These are phyloP conservation scores for Philypnodon macrostomus DNA, from an alignment of 2,797 vertebrate species.

Conservation along the genomic window DNA sequence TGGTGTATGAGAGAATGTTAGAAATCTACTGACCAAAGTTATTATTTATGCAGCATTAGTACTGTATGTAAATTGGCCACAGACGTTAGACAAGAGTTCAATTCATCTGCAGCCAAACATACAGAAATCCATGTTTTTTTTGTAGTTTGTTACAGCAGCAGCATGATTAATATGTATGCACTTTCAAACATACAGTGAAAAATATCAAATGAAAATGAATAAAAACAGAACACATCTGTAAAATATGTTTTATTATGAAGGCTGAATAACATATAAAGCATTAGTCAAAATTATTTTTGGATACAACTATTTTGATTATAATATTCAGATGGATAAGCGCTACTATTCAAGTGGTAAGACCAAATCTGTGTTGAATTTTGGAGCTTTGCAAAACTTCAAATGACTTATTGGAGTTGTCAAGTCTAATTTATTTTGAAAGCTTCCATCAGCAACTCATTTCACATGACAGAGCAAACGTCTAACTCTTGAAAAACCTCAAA, in stretches of 20 bases:
- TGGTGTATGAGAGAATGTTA: not conserved
- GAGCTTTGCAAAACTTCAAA: conserved; percentile 38
- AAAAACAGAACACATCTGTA: too few species aligned
- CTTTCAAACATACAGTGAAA: too few species aligned
- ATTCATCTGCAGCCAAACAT: not conserved
- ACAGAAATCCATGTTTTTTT: not conserved
- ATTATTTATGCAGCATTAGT: not conserved
- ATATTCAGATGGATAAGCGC: not conserved
- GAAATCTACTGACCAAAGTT: not conserved
- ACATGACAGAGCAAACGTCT: conserved; percentile 24
- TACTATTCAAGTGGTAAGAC: conserved; percentile 42
- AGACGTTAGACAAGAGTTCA: not conserved
- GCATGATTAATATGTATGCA: too few species aligned
- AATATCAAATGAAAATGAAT: too few species aligned
- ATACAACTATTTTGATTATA: too few species aligned
- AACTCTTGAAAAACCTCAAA: conserved; percentile 41
- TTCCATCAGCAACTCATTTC: conserved; percentile 47
- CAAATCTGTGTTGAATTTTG: conserved; percentile 55
- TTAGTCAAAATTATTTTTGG: too few species aligned
- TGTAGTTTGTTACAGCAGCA: too few species aligned
- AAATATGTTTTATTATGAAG: too few species aligned
- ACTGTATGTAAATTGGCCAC: not conserved
- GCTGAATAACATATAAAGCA: too few species aligned
- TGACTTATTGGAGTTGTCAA: conserved; percentile 46
- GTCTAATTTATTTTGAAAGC: conserved; percentile 49